Conservation (phyloP, 2,797 vertebrate species). For the Mycteria americana region DNA sequence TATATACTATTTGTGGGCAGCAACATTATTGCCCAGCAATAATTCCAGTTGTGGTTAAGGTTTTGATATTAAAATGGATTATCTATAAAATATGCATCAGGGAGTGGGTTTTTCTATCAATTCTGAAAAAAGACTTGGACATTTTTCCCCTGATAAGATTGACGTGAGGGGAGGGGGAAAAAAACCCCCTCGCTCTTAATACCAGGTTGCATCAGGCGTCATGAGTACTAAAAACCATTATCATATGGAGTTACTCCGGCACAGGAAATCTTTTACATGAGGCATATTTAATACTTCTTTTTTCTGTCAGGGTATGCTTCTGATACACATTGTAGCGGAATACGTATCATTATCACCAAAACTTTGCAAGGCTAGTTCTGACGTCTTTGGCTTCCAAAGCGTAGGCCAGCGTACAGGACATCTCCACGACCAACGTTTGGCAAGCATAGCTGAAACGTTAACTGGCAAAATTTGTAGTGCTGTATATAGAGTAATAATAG, state of each 20-base stretch:
- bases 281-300: neutral
- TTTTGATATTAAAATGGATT: neutral
- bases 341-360: neutral
- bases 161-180: neutral
- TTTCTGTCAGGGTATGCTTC: neutral
- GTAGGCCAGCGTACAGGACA: accelerated
- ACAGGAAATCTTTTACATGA: neutral
- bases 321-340: neutral
- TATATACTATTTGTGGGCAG: neutral
- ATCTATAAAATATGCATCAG: neutral
- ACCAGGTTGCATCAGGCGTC: neutral
- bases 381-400: accelerated
- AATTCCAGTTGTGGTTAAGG: neutral
- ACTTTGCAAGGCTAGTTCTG: neutral
- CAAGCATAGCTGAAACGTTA: neutral
- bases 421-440: neutral
- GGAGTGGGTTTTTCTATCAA: neutral
- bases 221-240: neutral
- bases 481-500: neutral
- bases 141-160: neutral
- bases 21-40: neutral
- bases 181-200: neutral
- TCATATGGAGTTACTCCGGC: neutral
- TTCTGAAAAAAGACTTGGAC: neutral
- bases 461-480: neutral